phyloP scores from a whole-genome alignment of 2,113 vertebrate species.

The Poecile atricapillus region DNA sequence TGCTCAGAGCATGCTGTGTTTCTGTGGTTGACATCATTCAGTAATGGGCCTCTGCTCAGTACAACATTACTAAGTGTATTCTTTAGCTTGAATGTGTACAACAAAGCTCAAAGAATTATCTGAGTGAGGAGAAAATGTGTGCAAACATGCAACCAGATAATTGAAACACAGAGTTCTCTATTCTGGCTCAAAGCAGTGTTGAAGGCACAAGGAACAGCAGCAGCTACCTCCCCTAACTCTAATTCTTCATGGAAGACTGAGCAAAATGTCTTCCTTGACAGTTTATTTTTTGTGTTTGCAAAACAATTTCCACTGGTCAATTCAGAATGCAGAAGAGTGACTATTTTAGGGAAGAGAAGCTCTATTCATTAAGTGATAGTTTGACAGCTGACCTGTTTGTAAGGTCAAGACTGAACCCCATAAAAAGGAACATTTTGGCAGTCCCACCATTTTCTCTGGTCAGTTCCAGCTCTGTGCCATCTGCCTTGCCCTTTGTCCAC shows the following conservation, averaged over 20 bases:
- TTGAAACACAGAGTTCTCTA: background rate
- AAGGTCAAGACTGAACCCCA: background rate
- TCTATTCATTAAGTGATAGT: background rate
- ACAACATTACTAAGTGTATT: background rate
- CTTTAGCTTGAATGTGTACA: slow-evolving; percentile 8
- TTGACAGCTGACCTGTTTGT: background rate
- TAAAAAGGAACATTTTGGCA: background rate
- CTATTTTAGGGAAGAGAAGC: background rate
- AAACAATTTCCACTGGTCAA: background rate
- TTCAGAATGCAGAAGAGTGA: background rate
- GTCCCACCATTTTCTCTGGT: background rate
- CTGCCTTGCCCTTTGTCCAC: background rate
- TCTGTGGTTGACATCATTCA: background rate
- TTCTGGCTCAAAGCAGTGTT: background rate
- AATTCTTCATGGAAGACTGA: background rate
- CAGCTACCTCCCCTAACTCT: background rate
- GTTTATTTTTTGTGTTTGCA: background rate
- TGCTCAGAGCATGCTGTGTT: background rate
- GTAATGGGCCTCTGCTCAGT: background rate
- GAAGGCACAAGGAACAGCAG: background rate
- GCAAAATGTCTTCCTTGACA: background rate
- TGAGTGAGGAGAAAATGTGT: background rate
- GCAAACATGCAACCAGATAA: background rate
- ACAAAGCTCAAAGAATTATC: background rate
- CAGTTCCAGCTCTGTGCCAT: background rate